Base-by-base conservation (phyloP, 2,113 vertebrate species). In the Rhadina sibilatrix region DNA sequence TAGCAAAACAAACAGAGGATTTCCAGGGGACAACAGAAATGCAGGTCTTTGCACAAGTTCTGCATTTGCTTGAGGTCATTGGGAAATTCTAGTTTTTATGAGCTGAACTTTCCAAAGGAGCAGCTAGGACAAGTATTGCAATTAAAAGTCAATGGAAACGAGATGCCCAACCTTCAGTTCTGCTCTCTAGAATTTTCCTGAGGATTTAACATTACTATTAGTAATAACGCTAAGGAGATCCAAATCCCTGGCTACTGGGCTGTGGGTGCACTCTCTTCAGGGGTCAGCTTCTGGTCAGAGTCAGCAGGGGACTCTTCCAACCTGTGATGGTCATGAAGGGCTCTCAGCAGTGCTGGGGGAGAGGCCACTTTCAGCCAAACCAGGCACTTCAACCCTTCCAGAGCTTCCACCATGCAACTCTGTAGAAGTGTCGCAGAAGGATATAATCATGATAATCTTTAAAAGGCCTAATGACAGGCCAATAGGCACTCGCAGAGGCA, bases 1-100 rank as follows among this genome's bases (percentile, higher is more conserved):
- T 95, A 92, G 38, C 63, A 94, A 93, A 96, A 91, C 91, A 97
- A 93, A 76, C 59, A 90, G 40, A 60, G 52, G 79, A 77, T 90
- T 93, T 93, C 81, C 82, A 90, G 30, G 85, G 71, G 56, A 91
- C 70, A 64, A 56, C 93, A 95, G 93, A 93, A 95, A 92, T 83
- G 68, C 93, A 76, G 79, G 44, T 93, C 68, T 90, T 95, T 40
- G 71, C 28, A 77, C 54, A 80, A 63, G 79, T 60, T 54, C 42
- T 80, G 40, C 0, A 0, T 94, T 88, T 80, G 50, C 61, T 90
- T 74, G 74, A 63, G 63, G 63, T 94, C 83, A 33, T 19, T 59
- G 70, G 50, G 68, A 95, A 95, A 94, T 85, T 85, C 50, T 85
- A 69, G 19, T 38, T 78, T 94, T 88, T 88, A 56, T 33, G 20